Base-by-base conservation (phyloP, 2,797 vertebrate species). In the Enteromius afrohamiltoni region DNA sequence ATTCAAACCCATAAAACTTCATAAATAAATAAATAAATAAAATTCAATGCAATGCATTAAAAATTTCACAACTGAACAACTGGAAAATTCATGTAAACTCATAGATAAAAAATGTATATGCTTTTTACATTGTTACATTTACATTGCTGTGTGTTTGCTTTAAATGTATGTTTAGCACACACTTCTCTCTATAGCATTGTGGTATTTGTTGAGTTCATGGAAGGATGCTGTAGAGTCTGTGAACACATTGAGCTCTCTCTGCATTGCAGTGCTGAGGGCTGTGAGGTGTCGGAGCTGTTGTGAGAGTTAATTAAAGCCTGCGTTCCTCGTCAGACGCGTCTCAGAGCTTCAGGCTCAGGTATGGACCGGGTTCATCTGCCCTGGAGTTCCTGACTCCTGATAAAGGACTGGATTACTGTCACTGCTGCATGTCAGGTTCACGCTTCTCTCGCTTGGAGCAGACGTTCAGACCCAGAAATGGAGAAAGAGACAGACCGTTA, bases 211-310 rank as follows among this genome's bases (percentile, higher is more conserved):
- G 16, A 49, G 42, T 49, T 49, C 4, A 31, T 73, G 69, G 42
- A 47, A 31, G 60, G 60, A 62, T 29, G 60, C 60, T 62, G 45
- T 47, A 19, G 53, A 16, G 64, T 37, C 29, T 65, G 29, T 60
- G 55, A 60, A 60, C 55, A 58, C 34, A n/a, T 42, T 40, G 21
- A 62, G 77, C 86, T 79, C 74, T 76, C 55, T 87, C 85, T 95
- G 93, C 94, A 95, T 91, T 95, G 95, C 94, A 93, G 95, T 93
- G 90, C 92, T 69, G 49, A 60, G 58, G 58, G 85, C 42, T 65
- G 64, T 58, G 31, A 85, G 78, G 85, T 87, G 79, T 84, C 84
- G 51, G 68, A 17, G 55, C 80, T 83, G 88, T 87, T 82, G 81
- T 75, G 37, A 64, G 77, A 82, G 83, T 77, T 86, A 84, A 88